Evolutionary conservation across 2,888 invertebrate species (phyloP).

Genomic region (Cosmorhoe ocellata): DNA sequence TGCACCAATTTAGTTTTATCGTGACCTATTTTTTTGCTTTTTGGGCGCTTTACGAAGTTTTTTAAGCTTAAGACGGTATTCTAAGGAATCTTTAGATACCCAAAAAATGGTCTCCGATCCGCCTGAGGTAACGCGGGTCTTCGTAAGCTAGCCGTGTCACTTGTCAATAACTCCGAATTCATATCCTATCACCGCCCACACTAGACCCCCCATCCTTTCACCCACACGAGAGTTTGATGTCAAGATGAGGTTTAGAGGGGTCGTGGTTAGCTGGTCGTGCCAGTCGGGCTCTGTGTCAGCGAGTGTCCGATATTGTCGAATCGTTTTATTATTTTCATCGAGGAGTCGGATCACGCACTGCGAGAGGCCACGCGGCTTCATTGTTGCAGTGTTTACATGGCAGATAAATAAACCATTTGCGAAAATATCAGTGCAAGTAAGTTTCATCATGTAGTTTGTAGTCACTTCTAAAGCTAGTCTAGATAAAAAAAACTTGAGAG

Average conservation of each 20-base stretch:
- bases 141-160: constrained; percentile 11
- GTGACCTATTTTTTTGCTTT: no score
- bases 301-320: constrained; percentile 31
- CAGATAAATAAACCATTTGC: no score
- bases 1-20: no score
- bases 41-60: no score
- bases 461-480: no score
- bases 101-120: not conserved
- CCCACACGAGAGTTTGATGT: not conserved
- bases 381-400: not conserved
- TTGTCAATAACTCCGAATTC: constrained; percentile 21
- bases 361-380: not conserved
- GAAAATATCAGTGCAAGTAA: no score
- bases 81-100: not conserved
- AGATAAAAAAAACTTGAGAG: no score
- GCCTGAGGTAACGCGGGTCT: constrained; percentile 1
- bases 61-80: no score
- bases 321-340: constrained; percentile 36
- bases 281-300: constrained; percentile 31
- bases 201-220: constrained; percentile 22
- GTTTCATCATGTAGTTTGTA: no score
- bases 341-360: constrained; percentile 24
- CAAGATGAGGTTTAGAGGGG: constrained; percentile 11
- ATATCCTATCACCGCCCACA: constrained; percentile 14
- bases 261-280: constrained; percentile 23